Conservation (phyloP, 2,797 vertebrate species). For the Eutrigla gurnardus region DNA sequence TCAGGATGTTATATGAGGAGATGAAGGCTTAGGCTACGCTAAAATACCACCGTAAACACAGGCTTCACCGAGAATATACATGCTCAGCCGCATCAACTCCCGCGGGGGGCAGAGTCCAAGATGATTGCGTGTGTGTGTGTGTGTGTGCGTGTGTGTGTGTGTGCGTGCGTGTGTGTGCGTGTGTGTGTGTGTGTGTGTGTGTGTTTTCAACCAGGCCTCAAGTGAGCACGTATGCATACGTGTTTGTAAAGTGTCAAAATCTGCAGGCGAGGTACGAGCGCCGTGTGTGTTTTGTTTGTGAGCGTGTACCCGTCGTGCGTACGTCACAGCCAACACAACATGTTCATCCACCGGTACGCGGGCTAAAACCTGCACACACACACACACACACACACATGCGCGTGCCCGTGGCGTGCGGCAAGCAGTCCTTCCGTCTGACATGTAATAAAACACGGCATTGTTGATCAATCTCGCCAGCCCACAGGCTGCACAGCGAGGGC, state of each 20-base stretch:
- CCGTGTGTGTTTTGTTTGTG: slow-evolving; percentile 33
- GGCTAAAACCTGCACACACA: slow-evolving; percentile 1
- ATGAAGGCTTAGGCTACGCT: slow-evolving; percentile 64
- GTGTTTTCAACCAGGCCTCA: slow-evolving; percentile 66
- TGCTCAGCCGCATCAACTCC: slow-evolving; percentile 43
- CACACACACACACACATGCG: slow-evolving; percentile 1
- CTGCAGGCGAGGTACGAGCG: slow-evolving; percentile 12
- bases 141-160: slow-evolving; percentile 45
- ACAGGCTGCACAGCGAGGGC: slow-evolving; percentile 94
- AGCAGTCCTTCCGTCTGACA: slow-evolving; percentile 77
- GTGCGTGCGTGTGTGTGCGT: slow-evolving; percentile 23
- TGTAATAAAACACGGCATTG: slow-evolving; percentile 95
- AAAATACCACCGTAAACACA: slow-evolving; percentile 48
- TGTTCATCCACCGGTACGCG: slow-evolving; percentile 19
- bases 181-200: slow-evolving; percentile 44
- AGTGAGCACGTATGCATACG: slow-evolving; percentile 41
- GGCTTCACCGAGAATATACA: slow-evolving; percentile 41
- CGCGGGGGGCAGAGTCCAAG: slow-evolving; percentile 41
- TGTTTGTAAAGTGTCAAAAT: slow-evolving; percentile 53
- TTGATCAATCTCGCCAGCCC: slow-evolving; percentile 95
- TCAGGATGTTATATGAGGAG: slow-evolving; percentile 69
- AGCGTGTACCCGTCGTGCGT: slow-evolving; percentile 5
- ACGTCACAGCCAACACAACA: slow-evolving; percentile 16
- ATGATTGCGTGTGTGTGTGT: slow-evolving; percentile 38
- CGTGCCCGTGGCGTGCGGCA: slow-evolving; percentile 56